A percentile compares a stretch with the other conserved stretches of the same genome.
Evolutionary conservation across 92 coral and sea anemone genomes (phyloP).

Genomic region (Pocillopora meandrina): DNA sequence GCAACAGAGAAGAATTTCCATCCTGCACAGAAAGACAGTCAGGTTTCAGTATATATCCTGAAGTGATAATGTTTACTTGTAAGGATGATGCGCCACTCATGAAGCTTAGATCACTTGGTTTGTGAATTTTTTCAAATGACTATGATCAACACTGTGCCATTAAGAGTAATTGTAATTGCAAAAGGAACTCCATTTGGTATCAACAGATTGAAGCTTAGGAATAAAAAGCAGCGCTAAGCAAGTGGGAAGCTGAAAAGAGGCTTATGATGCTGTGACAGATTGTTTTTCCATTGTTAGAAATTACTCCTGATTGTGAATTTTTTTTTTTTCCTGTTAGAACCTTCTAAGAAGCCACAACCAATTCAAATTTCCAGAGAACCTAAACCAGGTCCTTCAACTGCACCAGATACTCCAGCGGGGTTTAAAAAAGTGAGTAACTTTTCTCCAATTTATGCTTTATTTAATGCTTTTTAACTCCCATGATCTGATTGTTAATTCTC

Average conservation of each 20-base stretch:
- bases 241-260: too few species aligned
- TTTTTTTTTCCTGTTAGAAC: constrained; percentile 21
- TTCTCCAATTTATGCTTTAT: neutral
- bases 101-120: too few species aligned
- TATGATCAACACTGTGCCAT: too few species aligned
- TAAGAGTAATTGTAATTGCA: too few species aligned
- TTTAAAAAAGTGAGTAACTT: constrained; percentile 26
- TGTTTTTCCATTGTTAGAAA: neutral
- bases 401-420: constrained; percentile 10
- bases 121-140: too few species aligned
- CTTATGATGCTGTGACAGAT: neutral
- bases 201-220: too few species aligned
- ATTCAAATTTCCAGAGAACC: constrained; percentile 33
- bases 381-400: constrained; percentile 43
- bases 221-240: too few species aligned
- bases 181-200: too few species aligned
- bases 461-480: neutral
- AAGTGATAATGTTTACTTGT: neutral
- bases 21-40: neutral
- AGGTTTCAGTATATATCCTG: neutral
- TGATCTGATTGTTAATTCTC: too few species aligned
- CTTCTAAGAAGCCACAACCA: constrained; percentile 9
- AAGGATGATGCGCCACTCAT: too few species aligned
- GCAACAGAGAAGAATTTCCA: neutral
- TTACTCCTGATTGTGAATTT: neutral